Evolutionary conservation across 2,797 vertebrate species (phyloP).

Genomic region (Oreortyx pictus): DNA sequence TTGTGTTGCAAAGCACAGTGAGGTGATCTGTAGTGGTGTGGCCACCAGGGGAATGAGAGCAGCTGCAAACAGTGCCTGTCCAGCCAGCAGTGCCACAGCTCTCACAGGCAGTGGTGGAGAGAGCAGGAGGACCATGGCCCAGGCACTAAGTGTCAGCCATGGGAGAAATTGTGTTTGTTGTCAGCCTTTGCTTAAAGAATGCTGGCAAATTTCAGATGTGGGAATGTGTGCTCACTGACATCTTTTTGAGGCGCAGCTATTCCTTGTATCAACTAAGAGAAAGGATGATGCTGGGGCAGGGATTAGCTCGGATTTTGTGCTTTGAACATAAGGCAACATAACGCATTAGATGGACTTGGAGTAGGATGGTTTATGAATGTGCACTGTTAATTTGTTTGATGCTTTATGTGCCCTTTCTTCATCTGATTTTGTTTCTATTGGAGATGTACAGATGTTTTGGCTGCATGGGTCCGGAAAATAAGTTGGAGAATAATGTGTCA

Average conservation of each 20-base stretch:
- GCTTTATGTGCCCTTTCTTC: background rate
- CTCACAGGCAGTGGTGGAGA: accelerated
- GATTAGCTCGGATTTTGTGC: background rate
- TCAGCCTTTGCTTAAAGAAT: background rate
- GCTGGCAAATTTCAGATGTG: background rate
- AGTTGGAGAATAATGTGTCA: background rate
- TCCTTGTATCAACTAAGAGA: background rate
- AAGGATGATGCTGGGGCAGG: background rate
- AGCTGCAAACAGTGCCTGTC: background rate
- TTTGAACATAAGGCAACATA: accelerated
- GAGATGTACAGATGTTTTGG: background rate
- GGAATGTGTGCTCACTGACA: accelerated
- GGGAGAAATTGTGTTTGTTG: accelerated
- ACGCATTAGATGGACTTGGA: background rate
- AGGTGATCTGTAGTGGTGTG: accelerated
- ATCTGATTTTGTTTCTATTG: background rate
- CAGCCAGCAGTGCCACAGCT: background rate
- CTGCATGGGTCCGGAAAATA: background rate
- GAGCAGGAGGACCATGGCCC: background rate
- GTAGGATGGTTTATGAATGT: accelerated
- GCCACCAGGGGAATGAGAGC: background rate
- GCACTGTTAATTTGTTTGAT: background rate
- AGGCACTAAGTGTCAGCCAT: background rate
- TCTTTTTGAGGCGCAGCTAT: background rate
- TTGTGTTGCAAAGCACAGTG: background rate